Evolutionary conservation across 2,888 invertebrate species (phyloP).

Genomic region (Xylota segnis): DNA sequence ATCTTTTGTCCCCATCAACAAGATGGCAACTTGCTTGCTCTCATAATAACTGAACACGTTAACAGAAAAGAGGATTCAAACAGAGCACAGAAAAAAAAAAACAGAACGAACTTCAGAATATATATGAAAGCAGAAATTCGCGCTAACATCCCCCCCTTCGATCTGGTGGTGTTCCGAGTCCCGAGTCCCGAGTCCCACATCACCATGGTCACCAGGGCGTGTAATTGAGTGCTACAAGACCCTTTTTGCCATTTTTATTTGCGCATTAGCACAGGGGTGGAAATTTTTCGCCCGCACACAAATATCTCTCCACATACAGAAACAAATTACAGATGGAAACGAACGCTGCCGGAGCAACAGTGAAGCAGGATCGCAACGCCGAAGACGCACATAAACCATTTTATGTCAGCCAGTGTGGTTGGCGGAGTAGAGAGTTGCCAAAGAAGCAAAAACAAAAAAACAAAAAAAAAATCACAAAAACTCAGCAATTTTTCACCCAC

Average conservation of each 20-base stretch:
- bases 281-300: constrained; percentile 67
- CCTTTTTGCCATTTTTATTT: constrained; percentile 85
- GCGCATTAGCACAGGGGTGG: constrained; percentile 84
- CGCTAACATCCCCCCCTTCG: constrained; percentile 48
- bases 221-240: constrained; percentile 85
- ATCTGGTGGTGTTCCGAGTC: constrained; percentile 22
- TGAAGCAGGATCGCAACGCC: constrained; percentile 55
- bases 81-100: constrained; percentile 78
- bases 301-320: constrained; percentile 66
- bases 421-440: constrained; percentile 45
- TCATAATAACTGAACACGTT: constrained; percentile 81
- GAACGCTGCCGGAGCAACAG: constrained; percentile 40
- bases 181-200: constrained; percentile 28
- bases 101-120: constrained; percentile 33
- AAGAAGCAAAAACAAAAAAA: constrained; percentile 11
- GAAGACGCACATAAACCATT: constrained; percentile 76
- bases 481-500: constrained; percentile 75
- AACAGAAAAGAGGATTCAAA: constrained; percentile 72
- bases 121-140: constrained; percentile 65
- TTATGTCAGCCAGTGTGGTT: constrained; percentile 73
- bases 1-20: constrained; percentile 84
- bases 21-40: constrained; percentile 85
- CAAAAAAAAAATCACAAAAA: constrained; percentile 63
- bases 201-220: constrained; percentile 84
- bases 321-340: constrained; percentile 74